phyloP scores from a whole-genome alignment of 2,888 invertebrate species.

The Ypsolopha scabrella region DNA sequence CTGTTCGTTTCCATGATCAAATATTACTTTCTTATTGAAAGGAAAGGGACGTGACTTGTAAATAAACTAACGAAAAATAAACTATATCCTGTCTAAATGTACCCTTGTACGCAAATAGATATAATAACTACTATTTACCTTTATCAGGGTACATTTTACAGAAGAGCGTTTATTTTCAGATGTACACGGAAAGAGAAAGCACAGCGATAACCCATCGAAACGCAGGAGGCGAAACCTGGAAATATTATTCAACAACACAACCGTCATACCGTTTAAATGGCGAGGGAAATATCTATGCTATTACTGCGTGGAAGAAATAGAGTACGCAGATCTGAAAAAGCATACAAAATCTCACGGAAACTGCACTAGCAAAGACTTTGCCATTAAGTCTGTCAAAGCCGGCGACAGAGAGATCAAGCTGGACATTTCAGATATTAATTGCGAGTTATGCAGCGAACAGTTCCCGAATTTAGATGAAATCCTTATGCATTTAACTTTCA shows the following conservation, averaged over 20 bases:
- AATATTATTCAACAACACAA: conserved; percentile 51
- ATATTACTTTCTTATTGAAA: too few species aligned
- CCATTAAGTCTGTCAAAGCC: conserved; percentile 34
- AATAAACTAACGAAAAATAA: too few species aligned
- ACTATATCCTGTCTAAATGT: background rate
- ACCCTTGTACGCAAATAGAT: background rate
- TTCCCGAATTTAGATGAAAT: conserved; percentile 23
- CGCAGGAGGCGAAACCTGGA: conserved; percentile 35
- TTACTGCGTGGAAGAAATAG: conserved; percentile 41
- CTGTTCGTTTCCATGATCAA: too few species aligned
- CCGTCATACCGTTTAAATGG: conserved; percentile 54
- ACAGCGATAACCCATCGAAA: conserved; percentile 20
- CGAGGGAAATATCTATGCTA: conserved; percentile 49
- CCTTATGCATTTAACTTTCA: conserved; percentile 28
- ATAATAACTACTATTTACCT: background rate
- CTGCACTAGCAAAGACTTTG: conserved; percentile 30
- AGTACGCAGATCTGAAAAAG: conserved; percentile 25
- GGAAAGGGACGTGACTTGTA: too few species aligned
- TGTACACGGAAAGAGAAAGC: conserved; percentile 30
- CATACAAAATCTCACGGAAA: conserved; percentile 39
- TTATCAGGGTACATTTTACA: conserved; percentile 10
- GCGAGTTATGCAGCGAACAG: conserved; percentile 30
- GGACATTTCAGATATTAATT: conserved; percentile 41
- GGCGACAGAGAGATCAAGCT: conserved; percentile 45
- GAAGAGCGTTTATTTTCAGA: conserved; percentile 52